These are phyloP conservation scores for Cataglyphis livida DNA, from an alignment of 2,888 invertebrate genomes.

Conservation along the genomic window DNA sequence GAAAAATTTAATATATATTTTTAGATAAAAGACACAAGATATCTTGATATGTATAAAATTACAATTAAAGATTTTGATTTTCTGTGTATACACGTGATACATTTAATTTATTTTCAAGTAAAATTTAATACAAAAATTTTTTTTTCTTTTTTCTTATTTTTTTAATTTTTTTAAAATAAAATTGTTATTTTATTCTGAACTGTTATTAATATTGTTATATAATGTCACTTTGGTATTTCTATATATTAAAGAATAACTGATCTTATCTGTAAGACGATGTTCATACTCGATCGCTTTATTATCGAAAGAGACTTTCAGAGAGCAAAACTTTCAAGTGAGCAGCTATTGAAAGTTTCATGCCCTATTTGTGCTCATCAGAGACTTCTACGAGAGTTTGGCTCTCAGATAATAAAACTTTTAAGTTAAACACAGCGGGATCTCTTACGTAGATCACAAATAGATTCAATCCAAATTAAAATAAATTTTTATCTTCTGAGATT, in stretches of 20 bases:
- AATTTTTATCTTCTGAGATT: neutral
- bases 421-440: neutral
- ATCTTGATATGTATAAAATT: neutral
- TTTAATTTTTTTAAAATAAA: neutral
- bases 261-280: slow-evolving; percentile 7
- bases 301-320: neutral
- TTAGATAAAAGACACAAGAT: neutral
- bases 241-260: neutral
- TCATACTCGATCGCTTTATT: slow-evolving; percentile 1
- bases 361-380: neutral
- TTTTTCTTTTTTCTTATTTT: neutral
- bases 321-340: slow-evolving; percentile 20
- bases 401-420: slow-evolving; percentile 24
- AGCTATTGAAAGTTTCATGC: slow-evolving; percentile 15
- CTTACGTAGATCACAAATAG: slow-evolving; percentile 6
- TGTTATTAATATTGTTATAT: neutral
- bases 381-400: neutral
- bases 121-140: neutral
- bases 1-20: slow-evolving; percentile 5
- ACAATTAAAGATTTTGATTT: neutral
- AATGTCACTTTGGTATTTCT: neutral
- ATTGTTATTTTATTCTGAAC: neutral
- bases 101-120: neutral
- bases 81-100: neutral
- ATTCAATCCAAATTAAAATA: slow-evolving; percentile 16